Conservation (phyloP, 2,113 vertebrate species). For the Oxyruncus cristatus region DNA sequence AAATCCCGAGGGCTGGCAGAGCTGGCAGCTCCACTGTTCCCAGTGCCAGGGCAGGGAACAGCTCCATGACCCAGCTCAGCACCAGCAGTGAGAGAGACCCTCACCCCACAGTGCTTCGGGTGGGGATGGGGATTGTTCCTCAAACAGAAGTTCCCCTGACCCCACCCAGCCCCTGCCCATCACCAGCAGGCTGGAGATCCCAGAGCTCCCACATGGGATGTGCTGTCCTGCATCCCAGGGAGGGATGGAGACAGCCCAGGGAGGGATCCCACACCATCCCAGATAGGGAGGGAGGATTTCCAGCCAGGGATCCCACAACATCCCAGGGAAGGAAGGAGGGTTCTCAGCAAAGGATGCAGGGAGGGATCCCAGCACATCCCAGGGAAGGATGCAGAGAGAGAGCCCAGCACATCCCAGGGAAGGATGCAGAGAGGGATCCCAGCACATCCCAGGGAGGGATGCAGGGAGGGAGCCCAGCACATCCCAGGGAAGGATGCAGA, state of each 20-base stretch:
- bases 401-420: not conserved
- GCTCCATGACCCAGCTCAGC: not conserved
- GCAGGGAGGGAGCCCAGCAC: not conserved
- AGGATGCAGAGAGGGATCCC: not conserved
- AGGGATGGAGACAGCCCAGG: not conserved
- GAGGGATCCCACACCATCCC: not conserved
- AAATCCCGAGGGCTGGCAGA: not conserved
- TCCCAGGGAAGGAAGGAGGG: no score
- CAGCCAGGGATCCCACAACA: not conserved
- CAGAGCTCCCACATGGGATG: rapidly evolving
- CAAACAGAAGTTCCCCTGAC: not conserved
- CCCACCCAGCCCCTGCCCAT: rapidly evolving
- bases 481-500: not conserved
- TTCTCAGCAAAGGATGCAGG: no score
- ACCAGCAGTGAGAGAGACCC: not conserved
- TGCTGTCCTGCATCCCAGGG: not conserved
- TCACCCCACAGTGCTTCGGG: rapidly evolving
- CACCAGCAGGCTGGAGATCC: not conserved
- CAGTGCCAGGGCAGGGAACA: not conserved
- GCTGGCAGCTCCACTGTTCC: not conserved
- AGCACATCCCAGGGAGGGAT: not conserved
- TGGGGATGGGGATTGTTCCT: not conserved
- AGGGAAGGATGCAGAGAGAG: not conserved
- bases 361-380: not conserved
- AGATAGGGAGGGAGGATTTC: not conserved